Evolutionary conservation across 2,888 invertebrate genomes (phyloP), one percentile per base, ranked within the genome.

Genomic region (Eupithecia dodoneata): DNA sequence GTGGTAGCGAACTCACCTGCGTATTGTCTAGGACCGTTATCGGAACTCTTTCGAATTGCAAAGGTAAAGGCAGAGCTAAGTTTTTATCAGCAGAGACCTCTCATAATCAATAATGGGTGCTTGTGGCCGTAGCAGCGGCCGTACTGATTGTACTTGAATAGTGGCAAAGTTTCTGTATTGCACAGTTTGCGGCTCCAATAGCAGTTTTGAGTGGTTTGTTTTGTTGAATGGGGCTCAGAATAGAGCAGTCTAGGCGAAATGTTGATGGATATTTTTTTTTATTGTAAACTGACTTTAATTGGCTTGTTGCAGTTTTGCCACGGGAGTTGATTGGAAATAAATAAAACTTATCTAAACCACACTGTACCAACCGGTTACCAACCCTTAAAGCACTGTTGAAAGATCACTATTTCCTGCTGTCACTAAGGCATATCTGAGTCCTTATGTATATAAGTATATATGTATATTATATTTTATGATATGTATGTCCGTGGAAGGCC

Each of bases 81-180:
- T 92, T 93, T 93, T 93, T 94, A 93, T 93, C 93, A 83, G 86
- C 72, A 70, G 90, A 83, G 87, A 86, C 85, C 83, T 78, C 81
- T 83, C 81, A 71, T 87, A 90, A 90, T 84, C 83, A 83, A 82
- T 83, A 81, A 81, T 77, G 41, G 47, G 78, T 73, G 77, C 78
- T n/a, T 15, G 67, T 45, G 30, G 70, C 70, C 47, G 18, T 69
- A 45, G 47, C 66, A 30, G 41, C 41, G 65, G 65, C 13, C 41
- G 41, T 15, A 42, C 42, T 41, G 42, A 42, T 66, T 42, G 42
- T 66, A 15, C 42, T 79, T 63, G 74, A 79, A 74, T 80, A 77
- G 66, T 66, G 80, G 72, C 52, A 44, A 78, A 76, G 76, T 78
- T 81, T 59, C 63, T 70, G 63, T 74, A 75, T 79, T 74, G 72